These are phyloP conservation scores for Apodemus speciosus DNA, from an alignment of 2,113 vertebrate genomes.

Conservation along the genomic window DNA sequence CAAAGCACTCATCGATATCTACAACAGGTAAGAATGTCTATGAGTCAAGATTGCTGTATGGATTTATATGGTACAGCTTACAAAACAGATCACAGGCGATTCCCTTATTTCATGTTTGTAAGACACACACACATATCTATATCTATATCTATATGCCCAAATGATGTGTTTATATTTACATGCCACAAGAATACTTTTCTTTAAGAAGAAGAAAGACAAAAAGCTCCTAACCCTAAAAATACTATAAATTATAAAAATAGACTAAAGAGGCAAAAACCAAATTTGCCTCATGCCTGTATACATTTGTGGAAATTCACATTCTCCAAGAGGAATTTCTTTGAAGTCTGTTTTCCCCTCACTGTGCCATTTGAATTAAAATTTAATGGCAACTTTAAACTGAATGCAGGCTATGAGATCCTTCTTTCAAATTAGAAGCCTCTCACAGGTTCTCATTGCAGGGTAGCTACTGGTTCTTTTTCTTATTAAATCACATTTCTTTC, in stretches of 20 bases:
- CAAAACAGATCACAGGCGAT: background rate
- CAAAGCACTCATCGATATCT: conserved; percentile 91
- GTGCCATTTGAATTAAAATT: background rate
- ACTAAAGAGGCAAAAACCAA: conserved; percentile 18
- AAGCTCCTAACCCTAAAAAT: background rate
- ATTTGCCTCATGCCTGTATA: background rate
- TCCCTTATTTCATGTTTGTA: background rate
- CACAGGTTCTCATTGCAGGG: background rate
- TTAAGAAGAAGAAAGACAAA: background rate
- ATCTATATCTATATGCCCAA: too few relatives aligned
- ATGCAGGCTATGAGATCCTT: background rate
- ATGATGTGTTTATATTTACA: background rate
- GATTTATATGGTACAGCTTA: background rate
- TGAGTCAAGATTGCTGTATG: background rate
- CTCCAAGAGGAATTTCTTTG: background rate
- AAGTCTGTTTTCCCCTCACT: background rate
- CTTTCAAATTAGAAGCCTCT: background rate
- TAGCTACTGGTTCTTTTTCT: background rate
- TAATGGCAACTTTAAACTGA: conserved; percentile 11
- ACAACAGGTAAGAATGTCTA: background rate
- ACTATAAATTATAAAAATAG: background rate
- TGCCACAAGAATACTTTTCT: background rate
- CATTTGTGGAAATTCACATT: background rate
- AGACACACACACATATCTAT: background rate
- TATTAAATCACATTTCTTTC: conserved; percentile 27